These are phyloP conservation scores for Siderastrea siderea DNA, from an alignment of 92 coral and sea anemone genomes.

Conservation along the genomic window DNA sequence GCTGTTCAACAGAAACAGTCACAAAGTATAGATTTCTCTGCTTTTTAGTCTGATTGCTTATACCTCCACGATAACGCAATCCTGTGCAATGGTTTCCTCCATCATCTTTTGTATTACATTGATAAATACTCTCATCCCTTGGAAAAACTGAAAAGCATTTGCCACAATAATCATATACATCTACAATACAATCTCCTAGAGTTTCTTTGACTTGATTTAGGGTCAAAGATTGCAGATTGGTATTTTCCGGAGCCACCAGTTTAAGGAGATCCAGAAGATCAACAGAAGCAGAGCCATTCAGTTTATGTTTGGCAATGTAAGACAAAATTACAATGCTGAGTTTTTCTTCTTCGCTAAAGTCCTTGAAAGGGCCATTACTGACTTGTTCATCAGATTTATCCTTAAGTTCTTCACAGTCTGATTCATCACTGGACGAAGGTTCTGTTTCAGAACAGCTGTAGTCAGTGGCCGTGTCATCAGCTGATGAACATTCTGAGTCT, in stretches of 20 bases:
- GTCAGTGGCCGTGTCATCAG: slow-evolving; percentile 19
- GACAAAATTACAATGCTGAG: slow-evolving; percentile 12
- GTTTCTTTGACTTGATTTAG: background rate
- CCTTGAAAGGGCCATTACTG: too few relatives aligned
- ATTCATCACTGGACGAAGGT: slow-evolving; percentile 25
- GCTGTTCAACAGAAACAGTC: slow-evolving; percentile 38
- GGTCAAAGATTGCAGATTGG: background rate
- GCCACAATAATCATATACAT: slow-evolving; percentile 39
- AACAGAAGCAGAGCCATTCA: slow-evolving; percentile 29
- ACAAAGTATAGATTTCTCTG: slow-evolving; percentile 40
- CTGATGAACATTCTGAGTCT: slow-evolving; percentile 17
- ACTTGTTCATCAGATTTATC: slow-evolving; percentile 3
- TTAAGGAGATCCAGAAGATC: slow-evolving; percentile 37
- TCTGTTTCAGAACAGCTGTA: slow-evolving; percentile 34
- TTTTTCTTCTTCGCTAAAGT: slow-evolving; percentile 17
- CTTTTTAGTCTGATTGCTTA: slow-evolving; percentile 10
- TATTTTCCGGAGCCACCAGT: slow-evolving; percentile 6
- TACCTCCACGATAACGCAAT: slow-evolving; percentile 35
- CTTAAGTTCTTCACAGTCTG: slow-evolving; percentile 31
- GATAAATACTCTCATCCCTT: slow-evolving; percentile 5
- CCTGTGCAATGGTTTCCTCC: slow-evolving; percentile 32
- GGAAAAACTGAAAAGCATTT: slow-evolving; percentile 31
- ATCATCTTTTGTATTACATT: slow-evolving; percentile 15
- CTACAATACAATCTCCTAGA: slow-evolving; percentile 10
- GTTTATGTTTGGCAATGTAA: slow-evolving; percentile 34